phyloP scores from a whole-genome alignment of 1,140 invertebrate species.

The Idris sp. region DNA sequence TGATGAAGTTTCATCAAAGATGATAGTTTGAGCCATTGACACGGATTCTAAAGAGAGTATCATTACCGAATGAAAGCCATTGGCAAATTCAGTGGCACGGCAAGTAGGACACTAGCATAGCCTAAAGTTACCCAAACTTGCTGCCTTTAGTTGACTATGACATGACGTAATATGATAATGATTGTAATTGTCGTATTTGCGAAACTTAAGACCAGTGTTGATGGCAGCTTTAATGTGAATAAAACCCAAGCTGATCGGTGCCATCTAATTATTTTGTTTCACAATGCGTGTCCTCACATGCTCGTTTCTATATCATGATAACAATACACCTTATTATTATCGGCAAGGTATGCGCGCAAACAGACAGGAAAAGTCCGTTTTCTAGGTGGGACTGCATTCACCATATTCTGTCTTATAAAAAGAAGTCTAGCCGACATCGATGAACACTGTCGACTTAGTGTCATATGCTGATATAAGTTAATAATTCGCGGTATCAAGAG shows the following conservation, averaged over 20 bases:
- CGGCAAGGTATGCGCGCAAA: conserved; percentile 22
- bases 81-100: conserved; percentile 16
- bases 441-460: conserved; percentile 37
- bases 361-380: conserved; percentile 49
- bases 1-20: conserved; percentile 2
- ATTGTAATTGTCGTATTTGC: conserved; percentile 48
- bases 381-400: conserved; percentile 22
- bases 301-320: conserved; percentile 42
- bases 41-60: conserved; percentile 15
- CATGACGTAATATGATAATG: conserved; percentile 33
- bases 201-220: conserved; percentile 45
- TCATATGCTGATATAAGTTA: conserved; percentile 45
- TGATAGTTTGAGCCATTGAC: background rate
- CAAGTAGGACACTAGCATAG: conserved; percentile 34
- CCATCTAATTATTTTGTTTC: conserved; percentile 58
- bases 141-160: background rate
- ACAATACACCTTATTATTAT: conserved; percentile 60
- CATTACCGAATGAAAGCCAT: conserved; percentile 31
- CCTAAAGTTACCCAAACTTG: conserved; percentile 45
- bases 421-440: conserved; percentile 24
- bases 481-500: conserved; percentile 21
- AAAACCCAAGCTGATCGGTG: conserved; percentile 6
- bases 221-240: conserved; percentile 32
- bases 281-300: conserved; percentile 60
- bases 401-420: conserved; percentile 48